A percentile compares a stretch with the other conserved stretches of the same genome.
These are phyloP conservation scores for Empidonax traillii DNA, from an alignment of 2,113 vertebrate species.

Conservation along the genomic window DNA sequence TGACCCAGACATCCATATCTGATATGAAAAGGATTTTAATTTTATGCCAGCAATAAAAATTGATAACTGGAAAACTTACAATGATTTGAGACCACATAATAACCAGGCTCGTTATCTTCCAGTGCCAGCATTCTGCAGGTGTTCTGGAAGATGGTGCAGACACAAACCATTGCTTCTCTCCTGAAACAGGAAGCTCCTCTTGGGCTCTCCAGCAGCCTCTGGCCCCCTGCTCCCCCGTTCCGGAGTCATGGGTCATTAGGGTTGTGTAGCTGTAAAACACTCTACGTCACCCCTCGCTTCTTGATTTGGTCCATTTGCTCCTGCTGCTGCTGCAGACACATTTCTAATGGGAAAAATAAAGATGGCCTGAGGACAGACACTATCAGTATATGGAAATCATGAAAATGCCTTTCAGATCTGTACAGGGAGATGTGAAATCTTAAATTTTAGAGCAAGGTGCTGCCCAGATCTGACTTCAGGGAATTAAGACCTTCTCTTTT, in stretches of 20 bases:
- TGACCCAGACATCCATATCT: not conserved
- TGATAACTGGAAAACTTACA: not conserved
- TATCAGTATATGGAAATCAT: not conserved
- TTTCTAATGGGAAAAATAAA: not conserved
- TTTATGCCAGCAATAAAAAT: conserved; percentile 41
- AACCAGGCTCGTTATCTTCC: not conserved
- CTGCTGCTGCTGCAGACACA: not conserved
- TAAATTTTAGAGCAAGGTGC: not conserved
- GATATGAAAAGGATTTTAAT: conserved; percentile 27
- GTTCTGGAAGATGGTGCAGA: not conserved
- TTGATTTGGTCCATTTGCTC: not conserved
- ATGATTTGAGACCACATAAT: not conserved
- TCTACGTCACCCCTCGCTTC: not conserved
- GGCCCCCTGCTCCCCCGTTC: not conserved
- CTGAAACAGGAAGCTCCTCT: not conserved
- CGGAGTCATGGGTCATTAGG: not conserved
- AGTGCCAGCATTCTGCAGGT: not conserved
- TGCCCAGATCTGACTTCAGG: not conserved
- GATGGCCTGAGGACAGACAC: not conserved
- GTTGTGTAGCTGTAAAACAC: not conserved
- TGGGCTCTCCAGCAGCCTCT: not conserved
- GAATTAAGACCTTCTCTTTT: not conserved
- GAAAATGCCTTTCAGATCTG: not conserved
- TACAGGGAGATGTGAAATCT: not conserved
- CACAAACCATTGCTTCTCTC: not conserved